Base-by-base conservation (phyloP, 2,888 invertebrate species). In the Nudaria mundana region DNA sequence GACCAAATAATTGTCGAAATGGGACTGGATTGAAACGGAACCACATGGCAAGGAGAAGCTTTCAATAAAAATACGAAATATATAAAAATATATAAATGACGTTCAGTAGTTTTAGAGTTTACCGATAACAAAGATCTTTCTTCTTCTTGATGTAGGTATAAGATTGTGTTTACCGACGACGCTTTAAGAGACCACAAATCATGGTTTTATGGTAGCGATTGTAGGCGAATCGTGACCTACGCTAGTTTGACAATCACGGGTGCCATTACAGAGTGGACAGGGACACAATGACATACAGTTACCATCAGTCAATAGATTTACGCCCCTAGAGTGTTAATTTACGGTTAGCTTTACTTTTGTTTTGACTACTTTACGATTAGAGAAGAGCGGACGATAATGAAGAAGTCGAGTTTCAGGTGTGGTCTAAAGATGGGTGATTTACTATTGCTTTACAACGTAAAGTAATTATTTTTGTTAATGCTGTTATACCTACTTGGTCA, bases 241-340 rank as follows among this genome's bases (percentile, higher is more conserved):
- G 62, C 63, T 63, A 49, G n/a, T n/a, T n/a, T n/a, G 57, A 61
- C 45, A 49, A 50, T 62, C 61, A 61, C 56, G 53, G 56, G 40
- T 25, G 30, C 52, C 52, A 56, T 63, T 59, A 61, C 37, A 34
- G 30, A 42, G 44, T 52, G 52, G 59, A 20, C 8, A 20, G 6
- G 20, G 20, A 59, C 61, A 64, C 45, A 39, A 49, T 52, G 61
- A 65, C 29, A 50, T 55, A 63, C 50, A 61, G 51, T 50, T 45
- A 44, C 38, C 42, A 31, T 5, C 8, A 8, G n/a, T 20, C 37
- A 43, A 42, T 41, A 58, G 58, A 56, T 62, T 56, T 62, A 64
- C 48, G 47, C 44, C 47, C 41, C 39, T 23, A 23, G 47, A 40
- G 44, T 44, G 37, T 38, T 39, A 33, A 36, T 39, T 62, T 60